Percentiles rank a stretch among this genome's conserved stretches.
phyloP scores from a whole-genome alignment of 2,797 vertebrate genomes.

The Setipinna tenuifilis region DNA sequence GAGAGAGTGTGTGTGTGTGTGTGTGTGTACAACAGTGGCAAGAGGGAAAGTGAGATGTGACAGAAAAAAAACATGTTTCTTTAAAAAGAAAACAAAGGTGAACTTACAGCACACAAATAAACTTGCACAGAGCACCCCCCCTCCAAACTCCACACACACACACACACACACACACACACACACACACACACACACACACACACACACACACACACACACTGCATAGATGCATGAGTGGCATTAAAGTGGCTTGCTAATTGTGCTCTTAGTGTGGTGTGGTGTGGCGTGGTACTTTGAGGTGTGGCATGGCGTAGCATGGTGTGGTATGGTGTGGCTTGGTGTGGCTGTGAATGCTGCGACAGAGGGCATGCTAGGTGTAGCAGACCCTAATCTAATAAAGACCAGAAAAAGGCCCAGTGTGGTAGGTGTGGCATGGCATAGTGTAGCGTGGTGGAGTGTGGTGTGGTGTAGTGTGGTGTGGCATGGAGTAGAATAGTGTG shows the following conservation, averaged over 20 bases:
- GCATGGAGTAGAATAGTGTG: no score
- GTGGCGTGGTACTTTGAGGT: not conserved
- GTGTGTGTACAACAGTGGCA: no score
- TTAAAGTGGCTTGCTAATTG: not conserved
- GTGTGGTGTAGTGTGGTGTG: not conserved
- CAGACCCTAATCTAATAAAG: no score
- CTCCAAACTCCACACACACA: slow-evolving; percentile 24
- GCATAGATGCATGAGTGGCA: not conserved
- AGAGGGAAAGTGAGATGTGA: not conserved
- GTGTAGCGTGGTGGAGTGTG: no score
- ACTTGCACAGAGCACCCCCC: not conserved
- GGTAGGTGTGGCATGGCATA: no score
- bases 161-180: slow-evolving; percentile 50
- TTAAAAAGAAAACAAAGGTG: no score
- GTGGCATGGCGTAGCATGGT: slow-evolving; percentile 10
- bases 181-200: slow-evolving; percentile 1
- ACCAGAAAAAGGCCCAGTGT: no score
- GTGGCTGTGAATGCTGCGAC: not conserved
- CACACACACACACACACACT: not conserved
- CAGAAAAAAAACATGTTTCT: slow-evolving; percentile 32
- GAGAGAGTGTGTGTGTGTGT: no score
- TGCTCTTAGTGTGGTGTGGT: slow-evolving; percentile 5
- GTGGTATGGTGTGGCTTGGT: not conserved
- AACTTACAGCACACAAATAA: not conserved
- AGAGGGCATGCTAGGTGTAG: no score